These are phyloP conservation scores for Syngnathus rostellatus DNA, from an alignment of 2,797 vertebrate species.

Conservation along the genomic window DNA sequence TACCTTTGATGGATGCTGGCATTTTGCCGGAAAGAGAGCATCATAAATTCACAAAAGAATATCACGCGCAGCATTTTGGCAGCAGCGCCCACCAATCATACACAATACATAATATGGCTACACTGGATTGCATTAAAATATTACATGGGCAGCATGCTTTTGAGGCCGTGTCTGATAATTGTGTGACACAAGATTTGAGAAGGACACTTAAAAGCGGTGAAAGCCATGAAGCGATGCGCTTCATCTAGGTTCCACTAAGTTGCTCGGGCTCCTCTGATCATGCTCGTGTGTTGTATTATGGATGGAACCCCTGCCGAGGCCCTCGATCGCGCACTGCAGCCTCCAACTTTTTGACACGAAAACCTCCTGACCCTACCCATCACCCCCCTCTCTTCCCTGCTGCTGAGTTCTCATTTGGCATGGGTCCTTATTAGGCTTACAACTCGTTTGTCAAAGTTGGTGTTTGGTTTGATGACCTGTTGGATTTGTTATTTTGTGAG, in stretches of 20 bases:
- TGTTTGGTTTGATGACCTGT: constrained; percentile 35
- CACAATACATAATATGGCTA: not conserved
- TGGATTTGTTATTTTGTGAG: constrained; percentile 13
- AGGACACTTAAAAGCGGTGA: constrained; percentile 18
- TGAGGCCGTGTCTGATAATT: not conserved
- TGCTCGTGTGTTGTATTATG: constrained; percentile 51
- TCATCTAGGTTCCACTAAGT: constrained; percentile 23
- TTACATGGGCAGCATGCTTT: not conserved
- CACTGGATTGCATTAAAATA: constrained; percentile 1
- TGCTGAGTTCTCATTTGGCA: not conserved
- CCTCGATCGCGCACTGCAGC: constrained; percentile 31
- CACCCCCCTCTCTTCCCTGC: constrained; percentile 9
- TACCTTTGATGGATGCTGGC: not conserved
- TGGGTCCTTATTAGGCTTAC: constrained; percentile 21
- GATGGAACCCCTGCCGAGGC: constrained; percentile 48
- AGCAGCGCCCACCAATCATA: not conserved
- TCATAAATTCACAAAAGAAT: constrained; percentile 3
- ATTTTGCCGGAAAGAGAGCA: not conserved
- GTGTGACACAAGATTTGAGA: constrained; percentile 19
- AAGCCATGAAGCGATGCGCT: constrained; percentile 11
- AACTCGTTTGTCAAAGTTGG: constrained; percentile 28
- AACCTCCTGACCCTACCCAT: constrained; percentile 21
- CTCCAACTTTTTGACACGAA: constrained; percentile 23
- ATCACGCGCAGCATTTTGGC: not conserved
- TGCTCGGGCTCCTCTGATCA: constrained; percentile 37